These are phyloP conservation scores for Coenobita brevimanus DNA, from an alignment of 1,140 invertebrate species.

Conservation along the genomic window DNA sequence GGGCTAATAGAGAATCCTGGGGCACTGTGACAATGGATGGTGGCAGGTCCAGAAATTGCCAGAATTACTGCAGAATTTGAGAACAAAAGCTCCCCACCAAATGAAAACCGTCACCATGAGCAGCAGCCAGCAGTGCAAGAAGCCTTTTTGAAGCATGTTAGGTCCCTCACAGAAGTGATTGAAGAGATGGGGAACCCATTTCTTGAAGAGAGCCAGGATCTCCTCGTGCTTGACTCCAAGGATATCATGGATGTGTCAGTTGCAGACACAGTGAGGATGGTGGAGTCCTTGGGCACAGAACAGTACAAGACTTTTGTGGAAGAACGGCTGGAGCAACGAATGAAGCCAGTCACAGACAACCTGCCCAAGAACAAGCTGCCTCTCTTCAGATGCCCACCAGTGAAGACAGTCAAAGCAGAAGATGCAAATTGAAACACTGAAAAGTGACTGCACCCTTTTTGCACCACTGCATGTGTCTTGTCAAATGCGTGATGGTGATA, in stretches of 20 bases:
- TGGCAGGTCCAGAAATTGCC: constrained; percentile 19
- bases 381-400: constrained; percentile 27
- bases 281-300: constrained; percentile 9
- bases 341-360: not conserved
- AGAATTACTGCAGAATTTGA: constrained; percentile 6
- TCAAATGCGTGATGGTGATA: constrained; percentile 31
- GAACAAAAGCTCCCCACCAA: not conserved
- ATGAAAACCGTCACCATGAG: constrained; percentile 1
- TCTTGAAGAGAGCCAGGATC: not conserved
- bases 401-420: constrained; percentile 6
- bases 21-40: not conserved
- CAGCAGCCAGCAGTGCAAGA: not conserved
- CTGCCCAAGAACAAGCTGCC: constrained; percentile 17
- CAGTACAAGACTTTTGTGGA: constrained; percentile 22
- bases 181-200: not conserved
- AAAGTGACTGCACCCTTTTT: constrained; percentile 26
- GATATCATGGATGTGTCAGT: constrained; percentile 8
- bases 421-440: not conserved
- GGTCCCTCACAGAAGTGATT: constrained; percentile 14
- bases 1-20: not conserved
- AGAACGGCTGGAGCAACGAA: not conserved
- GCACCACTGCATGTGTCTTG: not conserved
- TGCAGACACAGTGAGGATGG: not conserved
- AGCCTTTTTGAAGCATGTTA: constrained; percentile 4
- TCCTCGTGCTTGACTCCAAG: constrained; percentile 24